Evolutionary conservation across 2,797 vertebrate genomes (phyloP).

Genomic region (Falco peregrinus): DNA sequence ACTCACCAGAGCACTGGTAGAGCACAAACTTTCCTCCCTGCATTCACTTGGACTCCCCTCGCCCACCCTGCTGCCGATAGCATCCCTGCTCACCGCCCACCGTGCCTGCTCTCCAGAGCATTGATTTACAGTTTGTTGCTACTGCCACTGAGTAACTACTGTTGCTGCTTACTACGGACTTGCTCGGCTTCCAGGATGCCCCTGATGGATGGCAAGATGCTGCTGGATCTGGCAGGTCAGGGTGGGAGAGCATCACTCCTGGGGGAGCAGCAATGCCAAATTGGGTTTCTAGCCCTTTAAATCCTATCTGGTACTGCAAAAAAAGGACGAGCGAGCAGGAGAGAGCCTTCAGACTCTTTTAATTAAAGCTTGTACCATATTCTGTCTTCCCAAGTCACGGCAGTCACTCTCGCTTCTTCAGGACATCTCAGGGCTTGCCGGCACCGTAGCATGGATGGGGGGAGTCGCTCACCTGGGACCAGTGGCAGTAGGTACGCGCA

Average conservation of each 20-base stretch:
- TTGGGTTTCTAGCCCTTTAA: constrained; percentile 80
- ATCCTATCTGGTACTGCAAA: constrained; percentile 74
- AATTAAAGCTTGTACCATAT: constrained; percentile 75
- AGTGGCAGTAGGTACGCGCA: constrained; percentile 66
- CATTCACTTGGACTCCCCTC: not conserved
- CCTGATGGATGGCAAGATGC: not conserved
- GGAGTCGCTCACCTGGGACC: constrained; percentile 55
- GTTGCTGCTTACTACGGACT: not conserved
- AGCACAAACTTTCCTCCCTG: not conserved
- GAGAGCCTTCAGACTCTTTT: constrained; percentile 77
- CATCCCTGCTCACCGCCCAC: not conserved
- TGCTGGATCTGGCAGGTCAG: not conserved
- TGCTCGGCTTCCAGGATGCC: not conserved
- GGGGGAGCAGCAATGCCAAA: constrained; percentile 46
- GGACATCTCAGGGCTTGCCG: constrained; percentile 42
- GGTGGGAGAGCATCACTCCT: not conserved
- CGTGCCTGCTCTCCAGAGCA: not conserved
- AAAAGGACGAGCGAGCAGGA: constrained; percentile 59
- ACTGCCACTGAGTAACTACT: not conserved
- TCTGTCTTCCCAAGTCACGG: constrained; percentile 68
- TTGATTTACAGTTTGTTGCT: not conserved
- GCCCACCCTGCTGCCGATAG: not conserved
- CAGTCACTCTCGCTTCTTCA: constrained; percentile 50
- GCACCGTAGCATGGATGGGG: constrained; percentile 63
- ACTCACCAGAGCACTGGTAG: not conserved